Evolutionary conservation across 2,797 vertebrate genomes (phyloP).

Genomic region (Cuniculus paca): DNA sequence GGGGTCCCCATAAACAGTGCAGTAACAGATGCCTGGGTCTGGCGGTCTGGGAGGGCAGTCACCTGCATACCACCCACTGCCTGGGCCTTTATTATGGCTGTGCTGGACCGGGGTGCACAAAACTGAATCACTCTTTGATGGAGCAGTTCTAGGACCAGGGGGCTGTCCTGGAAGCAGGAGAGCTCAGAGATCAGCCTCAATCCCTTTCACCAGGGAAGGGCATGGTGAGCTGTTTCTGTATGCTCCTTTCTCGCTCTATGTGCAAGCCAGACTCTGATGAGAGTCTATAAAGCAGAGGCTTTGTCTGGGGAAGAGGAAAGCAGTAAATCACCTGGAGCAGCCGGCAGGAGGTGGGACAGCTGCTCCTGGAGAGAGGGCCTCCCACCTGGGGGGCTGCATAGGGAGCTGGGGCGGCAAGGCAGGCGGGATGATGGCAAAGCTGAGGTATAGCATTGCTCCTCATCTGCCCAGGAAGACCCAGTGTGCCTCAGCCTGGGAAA

Average conservation of each 20-base stretch:
- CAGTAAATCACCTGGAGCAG: background rate
- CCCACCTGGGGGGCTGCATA: background rate
- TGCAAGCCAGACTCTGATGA: conserved; percentile 20
- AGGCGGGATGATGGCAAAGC: background rate
- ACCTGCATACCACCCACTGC: background rate
- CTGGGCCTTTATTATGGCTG: background rate
- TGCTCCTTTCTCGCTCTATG: background rate
- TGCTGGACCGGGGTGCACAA: background rate
- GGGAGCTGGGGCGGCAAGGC: background rate
- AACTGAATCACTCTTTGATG: background rate
- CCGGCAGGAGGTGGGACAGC: background rate
- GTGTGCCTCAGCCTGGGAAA: background rate
- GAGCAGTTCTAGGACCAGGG: background rate
- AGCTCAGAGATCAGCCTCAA: background rate
- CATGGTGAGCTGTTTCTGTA: background rate
- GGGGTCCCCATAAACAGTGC: background rate
- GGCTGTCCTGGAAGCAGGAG: background rate
- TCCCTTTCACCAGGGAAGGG: background rate
- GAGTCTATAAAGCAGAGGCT: conserved; percentile 66
- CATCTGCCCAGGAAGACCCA: background rate
- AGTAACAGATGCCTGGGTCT: background rate
- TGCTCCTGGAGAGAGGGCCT: background rate
- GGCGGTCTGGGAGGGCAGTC: background rate
- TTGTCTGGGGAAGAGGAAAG: conserved; percentile 53
- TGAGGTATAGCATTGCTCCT: background rate